A percentile compares a stretch with the other conserved stretches of the same genome.
Conservation (phyloP, 2,113 vertebrate genomes). For the Prunella fulvescens region DNA sequence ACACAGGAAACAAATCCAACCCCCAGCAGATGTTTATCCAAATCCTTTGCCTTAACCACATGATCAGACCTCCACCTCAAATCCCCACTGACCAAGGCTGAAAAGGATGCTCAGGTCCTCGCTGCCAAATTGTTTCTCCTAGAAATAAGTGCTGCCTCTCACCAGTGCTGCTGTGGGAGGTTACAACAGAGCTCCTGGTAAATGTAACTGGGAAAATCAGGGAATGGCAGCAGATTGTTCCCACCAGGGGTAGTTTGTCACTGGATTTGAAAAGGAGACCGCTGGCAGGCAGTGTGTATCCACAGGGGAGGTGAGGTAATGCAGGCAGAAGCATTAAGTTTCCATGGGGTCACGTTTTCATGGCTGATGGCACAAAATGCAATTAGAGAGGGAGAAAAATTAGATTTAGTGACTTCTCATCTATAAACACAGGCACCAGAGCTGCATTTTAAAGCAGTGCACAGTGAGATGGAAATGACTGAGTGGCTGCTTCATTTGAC, state of each 20-base stretch:
- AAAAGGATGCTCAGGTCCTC: not conserved
- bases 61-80: not conserved
- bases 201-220: not conserved
- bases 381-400: constrained; percentile 26
- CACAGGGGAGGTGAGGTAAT: constrained; percentile 54
- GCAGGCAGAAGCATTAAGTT: not conserved
- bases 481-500: not conserved
- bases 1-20: too few relatives aligned
- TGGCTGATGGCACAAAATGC: constrained; percentile 29
- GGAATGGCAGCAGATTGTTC: not conserved
- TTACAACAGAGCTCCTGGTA: not conserved
- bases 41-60: not conserved
- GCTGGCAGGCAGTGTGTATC: not conserved
- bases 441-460: not conserved
- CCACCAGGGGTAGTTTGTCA: constrained; percentile 9
- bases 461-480: not conserved
- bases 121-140: not conserved
- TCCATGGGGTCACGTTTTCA: constrained; percentile 15
- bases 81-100: rapidly evolving
- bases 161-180: not conserved
- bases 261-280: not conserved
- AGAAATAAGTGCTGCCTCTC: not conserved
- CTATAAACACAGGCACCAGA: not conserved
- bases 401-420: constrained; percentile 3
- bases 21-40: not conserved